Base-by-base conservation (phyloP, 2,113 vertebrate genomes). In the Elephantulus edwardii region DNA sequence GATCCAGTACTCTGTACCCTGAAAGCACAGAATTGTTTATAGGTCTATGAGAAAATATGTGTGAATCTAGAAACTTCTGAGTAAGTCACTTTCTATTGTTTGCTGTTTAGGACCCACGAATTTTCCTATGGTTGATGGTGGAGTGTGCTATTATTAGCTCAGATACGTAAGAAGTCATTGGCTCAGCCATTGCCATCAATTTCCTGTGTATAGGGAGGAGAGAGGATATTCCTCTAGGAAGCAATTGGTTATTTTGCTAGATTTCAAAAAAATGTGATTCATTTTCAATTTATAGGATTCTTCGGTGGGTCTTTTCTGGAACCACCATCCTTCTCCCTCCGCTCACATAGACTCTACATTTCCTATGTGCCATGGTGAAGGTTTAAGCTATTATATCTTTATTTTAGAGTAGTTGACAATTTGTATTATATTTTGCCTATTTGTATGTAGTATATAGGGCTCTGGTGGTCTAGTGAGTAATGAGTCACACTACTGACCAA, bases 111-210 rank as follows among this genome's bases (percentile, higher is more conserved):
- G 96, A 98, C 50, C 99, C 99, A 3, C 98, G 99, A 20, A 97
- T 99, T 75, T 93, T 99, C 62, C 97, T 99, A 19, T 99, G 99
- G 99, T 93, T 99, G 62, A 99, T 99, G 99, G 98, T 99, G 2
- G 99, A 99, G 11, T 70, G 99, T 5, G 99, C 99, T 1, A 99
- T 99, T 95, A 99, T 99, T 17, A 99, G 99, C 60, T 99, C 99
- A 0, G 99, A 99, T 82, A 99, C 99, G 99, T 99, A 99, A 93
- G 99, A 99, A 92, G 99, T 99, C 96, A 99, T 99, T 6, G 99
- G 99, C 95, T 99, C 99, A 0, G 99, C 99, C 44, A 99, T 99
- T 5, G 99, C 99, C 9, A 97, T 99, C 75, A 98, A 99, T 96
- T 98, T 99, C 68, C 98, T 99, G 70, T 99, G 99, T 24, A 66